phyloP scores from a whole-genome alignment of 2,888 invertebrate species.

The Mystacides longicornis region DNA sequence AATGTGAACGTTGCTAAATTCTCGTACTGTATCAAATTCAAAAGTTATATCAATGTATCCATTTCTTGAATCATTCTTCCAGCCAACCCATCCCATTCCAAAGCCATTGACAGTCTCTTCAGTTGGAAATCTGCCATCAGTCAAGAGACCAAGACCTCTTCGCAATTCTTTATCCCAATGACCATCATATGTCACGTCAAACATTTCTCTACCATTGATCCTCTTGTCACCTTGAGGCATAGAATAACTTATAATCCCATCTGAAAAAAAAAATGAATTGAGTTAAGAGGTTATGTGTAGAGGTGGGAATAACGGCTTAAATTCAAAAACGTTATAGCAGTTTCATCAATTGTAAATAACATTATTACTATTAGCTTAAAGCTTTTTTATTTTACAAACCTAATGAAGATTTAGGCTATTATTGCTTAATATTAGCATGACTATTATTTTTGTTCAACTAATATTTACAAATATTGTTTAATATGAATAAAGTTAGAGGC shows the following conservation, averaged over 20 bases:
- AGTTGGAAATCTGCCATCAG: conserved; percentile 52
- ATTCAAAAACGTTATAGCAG: too few species aligned
- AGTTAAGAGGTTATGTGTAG: too few species aligned
- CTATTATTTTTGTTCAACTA: too few species aligned
- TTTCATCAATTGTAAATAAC: too few species aligned
- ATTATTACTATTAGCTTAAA: too few species aligned
- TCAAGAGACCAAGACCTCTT: conserved; percentile 77
- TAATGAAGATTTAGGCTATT: too few species aligned
- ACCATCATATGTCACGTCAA: conserved; percentile 81
- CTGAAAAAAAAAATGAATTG: conserved; percentile 43
- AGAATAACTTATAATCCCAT: conserved; percentile 76
- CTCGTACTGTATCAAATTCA: conserved; percentile 69
- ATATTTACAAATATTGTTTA: too few species aligned
- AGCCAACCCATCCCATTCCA: conserved; percentile 70
- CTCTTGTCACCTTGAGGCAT: conserved; percentile 84
- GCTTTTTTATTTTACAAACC: too few species aligned
- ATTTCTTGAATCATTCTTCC: conserved; percentile 63
- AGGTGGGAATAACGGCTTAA: too few species aligned
- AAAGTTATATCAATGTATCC: conserved; percentile 65
- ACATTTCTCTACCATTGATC: conserved; percentile 72
- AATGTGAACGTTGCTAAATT: conserved; percentile 67
- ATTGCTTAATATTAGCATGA: too few species aligned
- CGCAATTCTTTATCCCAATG: conserved; percentile 68
- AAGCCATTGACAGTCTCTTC: conserved; percentile 1
- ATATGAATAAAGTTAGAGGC: too few species aligned